Conservation (phyloP, 2,888 invertebrate species). For the Strigamia transsilvanica region DNA sequence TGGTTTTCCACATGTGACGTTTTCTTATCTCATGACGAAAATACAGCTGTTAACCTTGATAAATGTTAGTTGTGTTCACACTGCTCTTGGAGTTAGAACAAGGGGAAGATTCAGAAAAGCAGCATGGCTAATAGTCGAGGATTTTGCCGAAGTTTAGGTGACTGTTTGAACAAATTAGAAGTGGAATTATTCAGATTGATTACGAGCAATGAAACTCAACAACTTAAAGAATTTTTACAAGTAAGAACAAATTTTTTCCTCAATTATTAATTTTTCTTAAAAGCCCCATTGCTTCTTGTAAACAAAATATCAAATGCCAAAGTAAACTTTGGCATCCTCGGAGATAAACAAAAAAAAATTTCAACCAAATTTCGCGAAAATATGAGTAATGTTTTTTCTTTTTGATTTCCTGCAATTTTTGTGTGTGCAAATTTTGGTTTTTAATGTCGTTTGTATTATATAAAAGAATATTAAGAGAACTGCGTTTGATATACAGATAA, state of each 20-base stretch:
- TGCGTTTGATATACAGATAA: not conserved
- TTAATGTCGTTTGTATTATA: too few relatives aligned
- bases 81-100: not conserved
- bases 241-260: not conserved
- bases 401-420: too few relatives aligned
- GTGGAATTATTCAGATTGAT: slow-evolving; percentile 22
- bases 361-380: too few relatives aligned
- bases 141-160: not conserved
- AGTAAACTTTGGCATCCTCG: too few relatives aligned
- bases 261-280: too few relatives aligned
- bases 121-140: not conserved
- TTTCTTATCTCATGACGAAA: not conserved
- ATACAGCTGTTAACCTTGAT: slow-evolving; percentile 7
- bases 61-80: not conserved
- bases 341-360: too few relatives aligned
- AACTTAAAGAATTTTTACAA: slow-evolving; percentile 15
- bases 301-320: too few relatives aligned
- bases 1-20: not conserved
- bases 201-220: not conserved
- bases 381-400: too few relatives aligned
- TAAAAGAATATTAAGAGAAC: too few relatives aligned
- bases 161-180: not conserved
- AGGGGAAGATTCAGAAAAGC: not conserved
- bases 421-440: too few relatives aligned
- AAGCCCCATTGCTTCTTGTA: too few relatives aligned